These are phyloP conservation scores for Parascotia fuliginaria DNA, from an alignment of 2,888 invertebrate species.

Conservation along the genomic window DNA sequence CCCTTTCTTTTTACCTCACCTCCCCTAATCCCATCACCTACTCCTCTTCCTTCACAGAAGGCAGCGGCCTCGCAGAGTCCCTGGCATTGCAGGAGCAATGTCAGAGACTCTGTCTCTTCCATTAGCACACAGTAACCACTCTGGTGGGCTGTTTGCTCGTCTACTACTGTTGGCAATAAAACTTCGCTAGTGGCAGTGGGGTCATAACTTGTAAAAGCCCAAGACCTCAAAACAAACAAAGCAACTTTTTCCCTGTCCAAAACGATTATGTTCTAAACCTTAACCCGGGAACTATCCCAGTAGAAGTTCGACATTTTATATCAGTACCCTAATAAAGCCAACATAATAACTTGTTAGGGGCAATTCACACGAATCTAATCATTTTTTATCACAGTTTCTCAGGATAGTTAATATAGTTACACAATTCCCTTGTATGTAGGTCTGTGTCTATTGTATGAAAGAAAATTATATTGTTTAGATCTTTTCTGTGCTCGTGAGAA, in stretches of 20 bases:
- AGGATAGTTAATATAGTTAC: slow-evolving; percentile 33
- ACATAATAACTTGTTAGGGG: slow-evolving; percentile 25
- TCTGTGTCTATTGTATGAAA: slow-evolving; percentile 22
- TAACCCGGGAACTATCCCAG: slow-evolving; percentile 13
- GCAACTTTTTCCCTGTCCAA: background rate
- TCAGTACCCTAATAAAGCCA: slow-evolving; percentile 9
- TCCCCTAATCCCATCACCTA: too few relatives aligned
- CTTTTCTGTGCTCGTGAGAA: background rate
- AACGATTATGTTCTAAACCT: background rate
- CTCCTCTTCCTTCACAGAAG: too few relatives aligned
- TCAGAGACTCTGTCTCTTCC: too few relatives aligned
- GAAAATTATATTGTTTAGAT: slow-evolving; percentile 9
- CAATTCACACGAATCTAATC: slow-evolving; percentile 42
- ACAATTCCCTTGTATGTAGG: slow-evolving; percentile 26
- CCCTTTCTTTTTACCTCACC: too few relatives aligned
- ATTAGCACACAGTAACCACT: too few relatives aligned
- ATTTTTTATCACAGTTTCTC: slow-evolving; percentile 44
- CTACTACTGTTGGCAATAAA: too few relatives aligned
- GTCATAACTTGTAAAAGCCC: background rate
- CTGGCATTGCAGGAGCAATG: too few relatives aligned
- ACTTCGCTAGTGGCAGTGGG: too few relatives aligned
- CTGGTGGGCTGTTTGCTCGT: too few relatives aligned
- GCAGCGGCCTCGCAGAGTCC: too few relatives aligned
- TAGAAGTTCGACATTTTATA: slow-evolving; percentile 13
- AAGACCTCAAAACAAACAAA: slow-evolving; percentile 1